Evolutionary conservation across 2,113 vertebrate genomes (phyloP).

Genomic region (Corydoras maculifer): DNA sequence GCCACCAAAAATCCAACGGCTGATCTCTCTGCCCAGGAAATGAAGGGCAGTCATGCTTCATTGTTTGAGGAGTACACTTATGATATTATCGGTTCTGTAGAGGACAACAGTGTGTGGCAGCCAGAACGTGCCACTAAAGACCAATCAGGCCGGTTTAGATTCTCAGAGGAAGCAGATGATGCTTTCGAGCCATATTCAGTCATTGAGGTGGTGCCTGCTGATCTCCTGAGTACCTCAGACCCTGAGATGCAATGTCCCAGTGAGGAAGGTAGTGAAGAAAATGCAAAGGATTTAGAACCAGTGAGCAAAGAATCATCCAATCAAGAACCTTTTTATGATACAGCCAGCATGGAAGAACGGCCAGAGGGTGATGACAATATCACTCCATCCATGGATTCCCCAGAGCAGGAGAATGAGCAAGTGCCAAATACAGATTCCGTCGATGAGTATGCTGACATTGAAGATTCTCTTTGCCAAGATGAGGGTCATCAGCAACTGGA

Average conservation of each 20-base stretch:
- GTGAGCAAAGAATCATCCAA: conserved; percentile 36
- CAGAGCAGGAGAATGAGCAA: conserved; percentile 39
- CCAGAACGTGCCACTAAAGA: conserved; percentile 67
- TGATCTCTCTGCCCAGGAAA: conserved; percentile 49
- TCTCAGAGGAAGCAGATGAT: conserved; percentile 62
- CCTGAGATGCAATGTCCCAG: conserved; percentile 54
- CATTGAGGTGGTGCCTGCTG: conserved; percentile 58
- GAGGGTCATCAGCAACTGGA: conserved; percentile 52
- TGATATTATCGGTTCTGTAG: conserved; percentile 63
- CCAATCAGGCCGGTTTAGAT: conserved; percentile 60
- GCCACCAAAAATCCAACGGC: conserved; percentile 43
- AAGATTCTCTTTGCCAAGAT: conserved; percentile 55
- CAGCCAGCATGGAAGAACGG: conserved; percentile 57
- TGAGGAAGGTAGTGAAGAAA: conserved; percentile 45
- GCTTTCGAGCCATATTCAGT: conserved; percentile 66
- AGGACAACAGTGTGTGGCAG: conserved; percentile 63
- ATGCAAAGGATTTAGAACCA: conserved; percentile 37
- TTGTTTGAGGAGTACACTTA: conserved; percentile 67
- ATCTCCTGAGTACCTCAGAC: conserved; percentile 50
- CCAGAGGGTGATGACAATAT: conserved; percentile 37
- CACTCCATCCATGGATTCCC: conserved; percentile 11
- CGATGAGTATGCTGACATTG: conserved; percentile 69
- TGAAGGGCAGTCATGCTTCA: conserved; percentile 54
- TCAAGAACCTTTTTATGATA: conserved; percentile 63
- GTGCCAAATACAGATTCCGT: conserved; percentile 49